phyloP scores from a whole-genome alignment of 1,140 invertebrate genomes.

The Drosophila rufa region DNA sequence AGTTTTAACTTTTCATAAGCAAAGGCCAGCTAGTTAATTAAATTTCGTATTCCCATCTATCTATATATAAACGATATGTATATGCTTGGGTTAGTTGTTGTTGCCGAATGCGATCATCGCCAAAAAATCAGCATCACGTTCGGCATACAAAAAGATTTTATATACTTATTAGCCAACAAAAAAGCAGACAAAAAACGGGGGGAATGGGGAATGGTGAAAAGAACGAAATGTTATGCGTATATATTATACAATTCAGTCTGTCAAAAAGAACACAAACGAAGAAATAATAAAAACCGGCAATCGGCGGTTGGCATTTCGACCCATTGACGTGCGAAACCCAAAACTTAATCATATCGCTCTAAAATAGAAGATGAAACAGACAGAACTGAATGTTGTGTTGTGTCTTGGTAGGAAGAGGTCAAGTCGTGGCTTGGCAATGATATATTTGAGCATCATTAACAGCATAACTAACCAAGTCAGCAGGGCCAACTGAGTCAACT shows the following conservation, averaged over 20 bases:
- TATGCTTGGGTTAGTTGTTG: conserved; percentile 23
- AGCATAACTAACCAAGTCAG: background rate
- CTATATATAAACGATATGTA: conserved; percentile 2
- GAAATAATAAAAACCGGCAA: conserved; percentile 19
- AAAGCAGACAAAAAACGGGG: conserved; percentile 25
- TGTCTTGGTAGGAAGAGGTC: conserved; percentile 25
- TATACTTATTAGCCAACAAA: conserved; percentile 64
- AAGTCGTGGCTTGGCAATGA: conserved; percentile 48
- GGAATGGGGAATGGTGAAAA: conserved; percentile 57
- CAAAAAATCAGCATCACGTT: conserved; percentile 77
- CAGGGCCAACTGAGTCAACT: conserved; percentile 35
- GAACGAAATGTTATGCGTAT: conserved; percentile 75
- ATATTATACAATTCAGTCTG: conserved; percentile 70
- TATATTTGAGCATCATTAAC: conserved; percentile 46
- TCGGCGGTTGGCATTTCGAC: conserved; percentile 40
- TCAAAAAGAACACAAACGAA: conserved; percentile 25
- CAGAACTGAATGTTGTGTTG: conserved; percentile 24
- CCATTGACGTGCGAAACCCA: conserved; percentile 51
- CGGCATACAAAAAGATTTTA: conserved; percentile 66
- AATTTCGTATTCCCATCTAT: conserved; percentile 55
- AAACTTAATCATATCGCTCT: conserved; percentile 68
- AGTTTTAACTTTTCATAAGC: conserved; percentile 37
- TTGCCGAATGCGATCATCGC: conserved; percentile 75
- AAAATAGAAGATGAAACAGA: conserved; percentile 75
- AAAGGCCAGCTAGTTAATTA: conserved; percentile 77